Percentiles rank a stretch among this genome's conserved stretches.
Evolutionary conservation across 2,888 invertebrate genomes (phyloP).

Genomic region (Ferdinandea cuprea): DNA sequence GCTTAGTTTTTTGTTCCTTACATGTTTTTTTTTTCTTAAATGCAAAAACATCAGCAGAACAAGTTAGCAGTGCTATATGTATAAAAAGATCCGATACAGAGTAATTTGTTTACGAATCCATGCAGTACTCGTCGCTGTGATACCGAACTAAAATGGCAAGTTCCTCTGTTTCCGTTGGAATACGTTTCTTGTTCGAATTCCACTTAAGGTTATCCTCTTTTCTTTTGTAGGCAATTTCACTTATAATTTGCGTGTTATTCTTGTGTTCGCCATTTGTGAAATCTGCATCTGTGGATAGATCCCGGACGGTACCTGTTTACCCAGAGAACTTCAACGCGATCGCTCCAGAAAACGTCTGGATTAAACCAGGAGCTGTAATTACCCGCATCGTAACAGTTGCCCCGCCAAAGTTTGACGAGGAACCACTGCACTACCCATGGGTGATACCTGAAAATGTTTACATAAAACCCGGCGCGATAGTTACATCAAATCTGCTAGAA

Average conservation of each 20-base stretch:
- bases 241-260: not conserved
- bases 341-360: slow-evolving; percentile 48
- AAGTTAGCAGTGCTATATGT: slow-evolving; percentile 5
- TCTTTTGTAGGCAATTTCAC: slow-evolving; percentile 10
- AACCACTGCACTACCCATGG: slow-evolving; percentile 34
- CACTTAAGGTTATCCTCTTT: not conserved
- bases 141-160: slow-evolving; percentile 29
- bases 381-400: slow-evolving; percentile 11
- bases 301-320: not conserved
- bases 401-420: slow-evolving; percentile 21
- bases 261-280: not conserved
- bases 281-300: not conserved
- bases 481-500: slow-evolving; percentile 67
- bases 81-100: slow-evolving; percentile 31
- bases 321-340: slow-evolving; percentile 51
- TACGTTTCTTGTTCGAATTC: not conserved
- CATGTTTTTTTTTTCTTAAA: slow-evolving; percentile 9
- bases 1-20: too few relatives aligned
- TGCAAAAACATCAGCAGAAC: slow-evolving; percentile 25
- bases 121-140: slow-evolving; percentile 9
- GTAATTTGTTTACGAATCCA: slow-evolving; percentile 7
- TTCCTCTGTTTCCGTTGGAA: not conserved
- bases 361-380: slow-evolving; percentile 57
- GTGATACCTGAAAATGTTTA: slow-evolving; percentile 78
- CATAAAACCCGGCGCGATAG: slow-evolving; percentile 79